Evolutionary conservation across 2,888 invertebrate species (phyloP).

Genomic region (Cephus nigrinus): DNA sequence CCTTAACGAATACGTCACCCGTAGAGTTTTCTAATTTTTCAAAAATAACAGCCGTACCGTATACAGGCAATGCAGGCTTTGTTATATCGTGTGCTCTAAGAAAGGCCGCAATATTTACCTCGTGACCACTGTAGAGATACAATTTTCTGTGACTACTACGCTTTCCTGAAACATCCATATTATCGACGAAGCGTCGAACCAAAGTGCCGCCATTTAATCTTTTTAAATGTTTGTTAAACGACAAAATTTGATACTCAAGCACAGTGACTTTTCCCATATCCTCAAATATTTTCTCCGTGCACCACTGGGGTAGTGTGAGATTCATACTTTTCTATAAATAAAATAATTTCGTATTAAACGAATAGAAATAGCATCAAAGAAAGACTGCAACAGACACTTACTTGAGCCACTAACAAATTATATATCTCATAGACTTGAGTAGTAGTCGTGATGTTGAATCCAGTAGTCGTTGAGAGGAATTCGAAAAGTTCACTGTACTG

Average conservation of each 20-base stretch:
- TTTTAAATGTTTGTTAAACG: constrained; percentile 30
- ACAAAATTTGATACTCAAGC: constrained; percentile 28
- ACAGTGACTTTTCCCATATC: constrained; percentile 19
- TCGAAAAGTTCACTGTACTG: constrained; percentile 20
- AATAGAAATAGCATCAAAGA: not conserved
- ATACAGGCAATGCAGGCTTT: constrained; percentile 30
- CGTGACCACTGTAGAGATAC: constrained; percentile 48
- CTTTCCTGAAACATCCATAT: constrained; percentile 24
- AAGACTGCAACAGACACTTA: constrained; percentile 17
- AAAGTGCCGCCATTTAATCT: constrained; percentile 34
- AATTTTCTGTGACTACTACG: constrained; percentile 31
- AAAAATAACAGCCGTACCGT: constrained; percentile 37
- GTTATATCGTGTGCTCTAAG: constrained; percentile 30
- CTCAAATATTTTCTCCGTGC: constrained; percentile 29
- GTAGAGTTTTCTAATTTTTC: constrained; percentile 35
- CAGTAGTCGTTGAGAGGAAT: constrained; percentile 33
- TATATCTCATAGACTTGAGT: constrained; percentile 25
- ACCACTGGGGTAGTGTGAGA: constrained; percentile 38
- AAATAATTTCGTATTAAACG: not conserved
- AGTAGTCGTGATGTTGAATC: constrained; percentile 11
- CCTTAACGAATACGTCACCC: constrained; percentile 32
- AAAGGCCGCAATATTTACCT: constrained; percentile 37
- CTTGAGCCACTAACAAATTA: constrained; percentile 35
- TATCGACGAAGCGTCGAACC: constrained; percentile 34
- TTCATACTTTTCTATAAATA: constrained; percentile 32